Evolutionary conservation across 2,888 invertebrate species (phyloP).

Genomic region (Tyria jacobaeae): DNA sequence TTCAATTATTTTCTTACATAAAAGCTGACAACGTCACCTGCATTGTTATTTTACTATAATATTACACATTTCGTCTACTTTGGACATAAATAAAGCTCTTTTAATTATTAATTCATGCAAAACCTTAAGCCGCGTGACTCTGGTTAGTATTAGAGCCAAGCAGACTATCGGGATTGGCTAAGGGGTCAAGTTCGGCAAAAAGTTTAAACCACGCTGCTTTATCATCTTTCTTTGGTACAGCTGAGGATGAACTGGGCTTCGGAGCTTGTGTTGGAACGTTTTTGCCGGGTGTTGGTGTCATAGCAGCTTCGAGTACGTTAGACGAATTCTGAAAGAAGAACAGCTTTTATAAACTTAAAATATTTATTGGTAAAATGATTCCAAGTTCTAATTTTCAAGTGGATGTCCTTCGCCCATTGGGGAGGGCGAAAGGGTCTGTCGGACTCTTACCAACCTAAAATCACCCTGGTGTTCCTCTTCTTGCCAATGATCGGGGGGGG

Average conservation of each 20-base stretch:
- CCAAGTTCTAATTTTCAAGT: no score
- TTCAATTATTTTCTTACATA: not conserved
- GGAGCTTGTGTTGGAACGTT: conserved; percentile 46
- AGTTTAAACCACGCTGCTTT: conserved; percentile 93
- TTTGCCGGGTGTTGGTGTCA: conserved; percentile 55
- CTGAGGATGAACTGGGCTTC: conserved; percentile 46
- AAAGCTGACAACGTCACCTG: not conserved
- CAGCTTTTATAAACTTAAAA: not conserved
- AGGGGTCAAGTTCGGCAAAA: conserved; percentile 97
- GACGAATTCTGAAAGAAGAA: conserved; percentile 64
- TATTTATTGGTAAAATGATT: no score
- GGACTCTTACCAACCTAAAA: no score
- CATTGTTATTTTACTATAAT: not conserved
- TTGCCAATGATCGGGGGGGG: no score
- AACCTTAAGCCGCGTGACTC: conserved; percentile 81
- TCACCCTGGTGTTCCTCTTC: no score
- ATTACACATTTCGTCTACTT: conserved; percentile 1
- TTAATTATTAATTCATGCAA: not conserved
- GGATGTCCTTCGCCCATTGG: no score
- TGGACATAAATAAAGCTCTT: conserved; percentile 1
- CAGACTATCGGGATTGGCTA: conserved; percentile 92
- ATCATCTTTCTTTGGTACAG: conserved; percentile 83
- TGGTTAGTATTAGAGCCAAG: conserved; percentile 78
- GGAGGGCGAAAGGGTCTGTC: no score
- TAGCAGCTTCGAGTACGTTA: conserved; percentile 59